Evolutionary conservation across 2,797 vertebrate genomes (phyloP).

Genomic region (Myripristis jacobus): DNA sequence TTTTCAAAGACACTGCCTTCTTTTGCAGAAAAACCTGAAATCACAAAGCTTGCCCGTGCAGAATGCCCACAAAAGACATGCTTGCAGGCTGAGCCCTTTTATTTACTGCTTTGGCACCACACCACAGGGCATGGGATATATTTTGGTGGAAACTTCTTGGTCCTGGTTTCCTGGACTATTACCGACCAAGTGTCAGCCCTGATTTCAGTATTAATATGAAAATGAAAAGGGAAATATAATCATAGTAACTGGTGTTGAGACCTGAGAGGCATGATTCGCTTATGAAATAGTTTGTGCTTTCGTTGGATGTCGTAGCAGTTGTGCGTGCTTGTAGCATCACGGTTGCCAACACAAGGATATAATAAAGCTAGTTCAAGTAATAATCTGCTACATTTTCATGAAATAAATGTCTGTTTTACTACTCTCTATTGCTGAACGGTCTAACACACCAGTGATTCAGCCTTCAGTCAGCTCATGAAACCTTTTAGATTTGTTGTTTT

Average conservation of each 20-base stretch:
- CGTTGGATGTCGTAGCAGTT: constrained; percentile 26
- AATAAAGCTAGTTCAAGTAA: constrained; percentile 38
- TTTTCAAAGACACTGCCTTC: constrained; percentile 33
- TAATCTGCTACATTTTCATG: constrained; percentile 28
- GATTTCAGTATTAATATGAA: constrained; percentile 53
- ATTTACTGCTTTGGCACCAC: constrained; percentile 65
- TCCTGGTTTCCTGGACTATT: constrained; percentile 72
- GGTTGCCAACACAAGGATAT: constrained; percentile 51
- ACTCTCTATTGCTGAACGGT: constrained; percentile 9
- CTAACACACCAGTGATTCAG: constrained; percentile 7
- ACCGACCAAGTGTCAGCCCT: constrained; percentile 61
- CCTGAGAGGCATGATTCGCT: constrained; percentile 44
- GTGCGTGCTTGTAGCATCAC: constrained; percentile 23
- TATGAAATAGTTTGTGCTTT: constrained; percentile 55
- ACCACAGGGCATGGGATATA: constrained; percentile 46
- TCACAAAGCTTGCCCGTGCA: constrained; percentile 38
- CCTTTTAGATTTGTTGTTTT: not conserved
- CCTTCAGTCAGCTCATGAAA: not conserved
- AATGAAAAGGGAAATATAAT: constrained; percentile 48
- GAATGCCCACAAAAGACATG: constrained; percentile 50
- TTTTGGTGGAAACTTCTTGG: constrained; percentile 66
- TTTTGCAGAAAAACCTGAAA: constrained; percentile 60
- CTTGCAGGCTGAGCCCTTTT: constrained; percentile 34
- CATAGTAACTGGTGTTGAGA: constrained; percentile 34
- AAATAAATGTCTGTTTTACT: not conserved